Base-by-base conservation (phyloP, 2,888 invertebrate species). In the Rhingia rostrata region DNA sequence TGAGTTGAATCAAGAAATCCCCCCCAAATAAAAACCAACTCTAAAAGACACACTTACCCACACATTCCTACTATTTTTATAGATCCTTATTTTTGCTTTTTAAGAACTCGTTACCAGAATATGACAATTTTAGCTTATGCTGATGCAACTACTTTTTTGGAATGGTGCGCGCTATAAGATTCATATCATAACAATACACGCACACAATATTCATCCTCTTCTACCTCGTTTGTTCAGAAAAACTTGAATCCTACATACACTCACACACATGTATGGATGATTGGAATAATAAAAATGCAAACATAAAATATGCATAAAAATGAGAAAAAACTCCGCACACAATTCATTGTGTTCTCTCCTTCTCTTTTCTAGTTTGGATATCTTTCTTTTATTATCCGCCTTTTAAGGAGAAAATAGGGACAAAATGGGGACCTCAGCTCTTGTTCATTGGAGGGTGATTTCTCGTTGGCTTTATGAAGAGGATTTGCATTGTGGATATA, bases 41-140 rank as follows among this genome's bases (percentile, higher is more conserved):
- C 22, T 2, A 22, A 22, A 22, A 22, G 2, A 22, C 1, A 22
- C 22, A 22, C 22, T n/a, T n/a, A 22, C 22, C 1, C 22, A 22
- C 22, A 22, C 22, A 22, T 22, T 2, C 22, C 22, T 22, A n/a
- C n/a, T n/a, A n/a, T 9, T 7, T 4, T n/a, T 22, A 9, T 3
- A 22, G 41, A 51, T 45, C 35, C 69, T 56, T 45, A 45, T 69
- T 69, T 66, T 51, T 60, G 51, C 37, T 51, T 51, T 77, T 69
- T 51, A 67, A 64, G 22, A 81, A 75, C 81, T 75, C 75, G 51
- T 79, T 73, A 79, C 39, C 37, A 39, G 47, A 66, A 10, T 32
- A 63, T 67, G 33, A 79, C 60, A 73, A 47, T 51, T 74, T 63
- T 43, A 51, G 7, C 63, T 67, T 45, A 12, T 75, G 35, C 61